Percentiles rank a stretch among this genome's conserved stretches.
Evolutionary conservation across 2,797 vertebrate species (phyloP).

Genomic region (Choloepus didactylus): DNA sequence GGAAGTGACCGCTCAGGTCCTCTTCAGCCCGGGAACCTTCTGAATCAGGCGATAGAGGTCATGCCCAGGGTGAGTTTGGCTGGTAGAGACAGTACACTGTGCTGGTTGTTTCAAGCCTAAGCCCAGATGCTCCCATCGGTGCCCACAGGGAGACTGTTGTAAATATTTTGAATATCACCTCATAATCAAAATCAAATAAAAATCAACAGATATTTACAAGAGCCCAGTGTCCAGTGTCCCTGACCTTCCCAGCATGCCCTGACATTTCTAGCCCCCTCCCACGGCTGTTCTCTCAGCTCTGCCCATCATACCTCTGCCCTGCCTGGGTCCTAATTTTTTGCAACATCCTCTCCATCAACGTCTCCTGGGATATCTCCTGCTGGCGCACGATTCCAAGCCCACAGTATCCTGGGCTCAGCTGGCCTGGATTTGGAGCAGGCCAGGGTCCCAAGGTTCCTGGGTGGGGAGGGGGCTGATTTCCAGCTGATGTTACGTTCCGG

Average conservation of each 20-base stretch:
- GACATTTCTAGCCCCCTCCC: not conserved
- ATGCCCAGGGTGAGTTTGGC: rapidly evolving
- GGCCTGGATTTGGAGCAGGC: not conserved
- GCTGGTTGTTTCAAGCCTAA: not conserved
- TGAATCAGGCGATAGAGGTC: not conserved
- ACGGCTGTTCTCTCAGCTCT: not conserved
- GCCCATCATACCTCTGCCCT: not conserved
- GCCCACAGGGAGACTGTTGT: not conserved
- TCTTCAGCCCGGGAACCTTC: not conserved
- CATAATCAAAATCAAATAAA: slow-evolving; percentile 26
- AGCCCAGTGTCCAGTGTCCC: not conserved
- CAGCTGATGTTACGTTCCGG: not conserved
- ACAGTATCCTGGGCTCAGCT: not conserved
- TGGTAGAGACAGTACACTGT: not conserved
- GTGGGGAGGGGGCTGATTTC: not conserved
- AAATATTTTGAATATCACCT: not conserved
- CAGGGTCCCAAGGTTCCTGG: rapidly evolving
- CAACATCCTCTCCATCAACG: rapidly evolving
- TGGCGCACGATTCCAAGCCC: rapidly evolving
- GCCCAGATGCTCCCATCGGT: rapidly evolving
- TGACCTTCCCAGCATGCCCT: not conserved
- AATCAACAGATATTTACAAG: not conserved
- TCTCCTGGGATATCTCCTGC: rapidly evolving
- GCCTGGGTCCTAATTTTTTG: not conserved
- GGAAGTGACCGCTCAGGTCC: not conserved